Conservation (phyloP, 2,113 vertebrate genomes). For the Psittacara wagleri region DNA sequence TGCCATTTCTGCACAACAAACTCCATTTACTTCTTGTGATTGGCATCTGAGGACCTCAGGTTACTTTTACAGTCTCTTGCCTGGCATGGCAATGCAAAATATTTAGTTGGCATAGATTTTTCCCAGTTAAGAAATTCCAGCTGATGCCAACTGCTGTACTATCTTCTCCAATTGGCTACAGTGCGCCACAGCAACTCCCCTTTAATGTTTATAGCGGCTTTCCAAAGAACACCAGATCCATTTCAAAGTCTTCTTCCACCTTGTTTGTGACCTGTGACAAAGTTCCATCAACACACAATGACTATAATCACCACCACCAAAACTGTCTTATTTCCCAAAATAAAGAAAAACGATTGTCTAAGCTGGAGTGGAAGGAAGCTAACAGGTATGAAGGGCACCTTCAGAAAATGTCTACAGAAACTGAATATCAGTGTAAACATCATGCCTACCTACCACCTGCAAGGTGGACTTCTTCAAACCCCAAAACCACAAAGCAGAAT, state of each 20-base stretch:
- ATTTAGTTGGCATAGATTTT: not conserved
- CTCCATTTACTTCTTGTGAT: not conserved
- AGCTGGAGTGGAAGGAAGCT: not conserved
- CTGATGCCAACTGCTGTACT: not conserved
- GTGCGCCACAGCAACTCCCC: not conserved
- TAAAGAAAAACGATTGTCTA: not conserved
- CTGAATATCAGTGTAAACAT: not conserved
- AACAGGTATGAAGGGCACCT: not conserved
- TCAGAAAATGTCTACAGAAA: not conserved
- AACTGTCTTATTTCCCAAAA: not conserved
- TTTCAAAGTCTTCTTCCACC: not conserved
- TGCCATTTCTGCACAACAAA: not conserved
- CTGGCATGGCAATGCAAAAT: not conserved
- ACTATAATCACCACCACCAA: not conserved
- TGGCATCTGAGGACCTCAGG: not conserved
- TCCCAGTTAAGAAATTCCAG: not conserved
- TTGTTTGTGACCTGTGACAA: not conserved
- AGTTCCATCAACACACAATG: not conserved
- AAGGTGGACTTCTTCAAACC: not conserved
- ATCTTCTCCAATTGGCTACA: not conserved
- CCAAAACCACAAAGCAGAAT: not conserved
- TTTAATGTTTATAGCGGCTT: not conserved
- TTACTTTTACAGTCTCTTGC: not conserved
- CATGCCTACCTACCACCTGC: not conserved
- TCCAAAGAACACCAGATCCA: not conserved